Percentiles rank a stretch among this genome's conserved stretches.
These are phyloP conservation scores for Threskiornis aethiopicus DNA, from an alignment of 2,797 vertebrate genomes.

Conservation along the genomic window DNA sequence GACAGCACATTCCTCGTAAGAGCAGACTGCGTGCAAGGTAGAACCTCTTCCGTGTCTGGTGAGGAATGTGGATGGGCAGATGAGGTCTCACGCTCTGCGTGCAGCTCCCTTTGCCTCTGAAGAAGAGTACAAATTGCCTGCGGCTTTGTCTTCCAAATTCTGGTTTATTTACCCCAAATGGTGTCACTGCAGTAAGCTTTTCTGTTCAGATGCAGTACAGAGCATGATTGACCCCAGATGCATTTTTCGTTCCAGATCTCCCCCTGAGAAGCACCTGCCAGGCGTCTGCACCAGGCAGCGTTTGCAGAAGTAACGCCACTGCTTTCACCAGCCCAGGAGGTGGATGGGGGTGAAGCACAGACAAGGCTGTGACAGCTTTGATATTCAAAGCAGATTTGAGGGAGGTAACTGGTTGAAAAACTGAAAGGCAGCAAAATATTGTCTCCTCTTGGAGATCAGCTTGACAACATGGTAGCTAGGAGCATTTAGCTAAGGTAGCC, in stretches of 20 bases:
- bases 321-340: background rate
- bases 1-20: background rate
- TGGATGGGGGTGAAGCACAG: fast-evolving
- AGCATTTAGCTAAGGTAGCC: background rate
- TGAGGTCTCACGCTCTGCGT: fast-evolving
- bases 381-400: background rate
- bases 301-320: background rate
- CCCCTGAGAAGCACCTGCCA: fast-evolving
- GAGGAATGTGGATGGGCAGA: fast-evolving
- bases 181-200: background rate
- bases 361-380: background rate
- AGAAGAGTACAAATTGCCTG: fast-evolving
- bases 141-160: fast-evolving
- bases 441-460: background rate
- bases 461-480: fast-evolving
- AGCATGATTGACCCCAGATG: background rate
- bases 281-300: fast-evolving
- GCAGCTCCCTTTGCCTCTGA: background rate
- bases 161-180: background rate
- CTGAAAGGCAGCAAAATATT: background rate
- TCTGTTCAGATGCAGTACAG: background rate
- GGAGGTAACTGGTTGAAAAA: background rate
- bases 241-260: background rate
- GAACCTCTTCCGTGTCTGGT: fast-evolving
- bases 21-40: fast-evolving